A percentile compares a stretch with the other conserved stretches of the same genome.
phyloP scores from a whole-genome alignment of 2,888 invertebrate genomes.

The Rugalucina vietnamica region DNA sequence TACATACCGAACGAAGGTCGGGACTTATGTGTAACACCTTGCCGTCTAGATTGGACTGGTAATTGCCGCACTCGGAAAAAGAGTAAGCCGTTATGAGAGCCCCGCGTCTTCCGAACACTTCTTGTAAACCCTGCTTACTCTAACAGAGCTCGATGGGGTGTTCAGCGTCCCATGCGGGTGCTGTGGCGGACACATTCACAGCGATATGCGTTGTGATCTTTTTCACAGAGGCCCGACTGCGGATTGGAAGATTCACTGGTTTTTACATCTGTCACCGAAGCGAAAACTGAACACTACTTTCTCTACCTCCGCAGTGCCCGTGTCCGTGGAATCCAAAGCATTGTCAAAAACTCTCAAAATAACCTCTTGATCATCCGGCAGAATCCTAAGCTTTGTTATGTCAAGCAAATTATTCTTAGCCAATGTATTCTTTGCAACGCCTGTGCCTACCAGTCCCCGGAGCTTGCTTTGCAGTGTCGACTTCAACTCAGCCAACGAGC shows the following conservation, averaged over 20 bases:
- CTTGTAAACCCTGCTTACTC: slow-evolving; percentile 23
- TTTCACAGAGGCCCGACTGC: background rate
- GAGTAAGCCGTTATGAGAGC: slow-evolving; percentile 17
- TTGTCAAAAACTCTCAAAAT: background rate
- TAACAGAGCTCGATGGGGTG: slow-evolving; percentile 22
- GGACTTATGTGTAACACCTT: slow-evolving; percentile 4
- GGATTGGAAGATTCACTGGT: slow-evolving; percentile 11
- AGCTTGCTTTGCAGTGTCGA: background rate
- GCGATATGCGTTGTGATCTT: background rate
- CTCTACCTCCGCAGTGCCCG: background rate
- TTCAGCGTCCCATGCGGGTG: background rate
- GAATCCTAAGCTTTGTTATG: background rate
- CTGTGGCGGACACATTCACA: background rate
- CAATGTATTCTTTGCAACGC: slow-evolving; percentile 8
- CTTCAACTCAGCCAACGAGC: background rate
- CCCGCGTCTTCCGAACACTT: background rate
- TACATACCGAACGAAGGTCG: slow-evolving; percentile 11
- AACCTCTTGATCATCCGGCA: slow-evolving; percentile 17
- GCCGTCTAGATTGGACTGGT: slow-evolving; percentile 18
- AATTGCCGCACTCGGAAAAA: slow-evolving; percentile 32
- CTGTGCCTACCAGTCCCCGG: background rate
- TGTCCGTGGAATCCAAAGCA: slow-evolving; percentile 7
- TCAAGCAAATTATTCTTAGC: slow-evolving; percentile 13
- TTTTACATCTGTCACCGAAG: slow-evolving; percentile 27
- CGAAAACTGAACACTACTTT: slow-evolving; percentile 26